Percentiles rank a stretch among this genome's conserved stretches.
phyloP scores from a whole-genome alignment of 2,113 vertebrate genomes.

The Mus pahari region DNA sequence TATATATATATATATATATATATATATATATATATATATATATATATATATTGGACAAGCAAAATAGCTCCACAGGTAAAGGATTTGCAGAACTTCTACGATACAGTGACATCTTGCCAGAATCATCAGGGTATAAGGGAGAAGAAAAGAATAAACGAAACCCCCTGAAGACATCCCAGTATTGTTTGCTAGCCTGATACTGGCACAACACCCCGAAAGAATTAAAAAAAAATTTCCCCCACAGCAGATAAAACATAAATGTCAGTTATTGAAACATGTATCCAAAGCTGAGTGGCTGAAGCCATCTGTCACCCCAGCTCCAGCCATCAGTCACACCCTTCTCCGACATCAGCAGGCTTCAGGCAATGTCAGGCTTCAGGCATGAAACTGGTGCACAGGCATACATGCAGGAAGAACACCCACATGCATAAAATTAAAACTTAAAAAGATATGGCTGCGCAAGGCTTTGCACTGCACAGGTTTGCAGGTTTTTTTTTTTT shows the following conservation, averaged over 20 bases:
- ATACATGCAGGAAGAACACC: background rate
- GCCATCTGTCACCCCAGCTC: background rate
- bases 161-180: background rate
- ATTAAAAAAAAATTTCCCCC: background rate
- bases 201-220: conserved; percentile 59
- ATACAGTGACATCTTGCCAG: background rate
- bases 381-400: too few relatives aligned
- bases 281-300: conserved; percentile 52
- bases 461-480: conserved; percentile 47
- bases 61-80: too few relatives aligned
- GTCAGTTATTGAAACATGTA: conserved; percentile 56
- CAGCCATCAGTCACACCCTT: background rate
- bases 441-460: background rate
- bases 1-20: too few relatives aligned
- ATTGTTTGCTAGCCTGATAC: background rate
- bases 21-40: too few relatives aligned
- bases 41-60: too few relatives aligned
- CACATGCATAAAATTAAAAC: background rate
- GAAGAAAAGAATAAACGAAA: background rate
- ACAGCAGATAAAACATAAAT: conserved; percentile 53
- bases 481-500: conserved; percentile 58
- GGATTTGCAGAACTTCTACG: fast-evolving
- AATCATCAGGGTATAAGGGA: background rate
- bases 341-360: background rate
- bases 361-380: background rate